Conservation (phyloP, 2,113 vertebrate species). For the Clarias macrocephalus region DNA sequence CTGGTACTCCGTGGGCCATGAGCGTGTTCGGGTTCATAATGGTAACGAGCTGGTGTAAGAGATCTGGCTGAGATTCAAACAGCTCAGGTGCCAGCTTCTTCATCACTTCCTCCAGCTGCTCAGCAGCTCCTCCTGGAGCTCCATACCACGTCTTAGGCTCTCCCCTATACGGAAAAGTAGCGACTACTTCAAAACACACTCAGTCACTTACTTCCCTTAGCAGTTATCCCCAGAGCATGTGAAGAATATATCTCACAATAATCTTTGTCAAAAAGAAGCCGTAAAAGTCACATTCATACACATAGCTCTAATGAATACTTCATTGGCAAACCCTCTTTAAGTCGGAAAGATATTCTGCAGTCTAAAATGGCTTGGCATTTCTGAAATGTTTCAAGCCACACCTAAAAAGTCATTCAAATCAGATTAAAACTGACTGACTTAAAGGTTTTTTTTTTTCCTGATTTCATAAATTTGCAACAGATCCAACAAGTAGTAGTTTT, state of each 20-base stretch:
- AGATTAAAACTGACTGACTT: background rate
- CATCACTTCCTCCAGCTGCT: conserved; percentile 95
- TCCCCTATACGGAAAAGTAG: conserved; percentile 75
- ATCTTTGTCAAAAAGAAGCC: background rate
- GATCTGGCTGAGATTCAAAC: conserved; percentile 95
- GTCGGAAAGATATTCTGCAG: background rate
- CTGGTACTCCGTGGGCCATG: conserved; percentile 94
- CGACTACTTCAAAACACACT: conserved; percentile 9
- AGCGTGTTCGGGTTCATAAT: conserved; percentile 99
- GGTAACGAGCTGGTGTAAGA: conserved; percentile 97
- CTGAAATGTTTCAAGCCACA: background rate
- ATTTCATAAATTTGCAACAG: background rate
- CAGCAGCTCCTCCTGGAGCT: conserved; percentile 92
- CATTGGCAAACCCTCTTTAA: background rate
- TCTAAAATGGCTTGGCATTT: background rate
- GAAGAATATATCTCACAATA: background rate
- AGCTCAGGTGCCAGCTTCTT: conserved; percentile 95
- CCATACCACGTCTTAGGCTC: conserved; percentile 99
- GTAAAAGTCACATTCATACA: background rate
- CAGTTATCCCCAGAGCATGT: background rate
- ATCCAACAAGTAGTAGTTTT: background rate
- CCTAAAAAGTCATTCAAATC: background rate
- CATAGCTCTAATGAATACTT: background rate
- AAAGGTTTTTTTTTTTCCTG: background rate
- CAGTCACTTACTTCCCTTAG: background rate